Evolutionary conservation across 2,888 invertebrate genomes (phyloP), one percentile per base, ranked within the genome.

Genomic region (Caenorhabditis angaria): DNA sequence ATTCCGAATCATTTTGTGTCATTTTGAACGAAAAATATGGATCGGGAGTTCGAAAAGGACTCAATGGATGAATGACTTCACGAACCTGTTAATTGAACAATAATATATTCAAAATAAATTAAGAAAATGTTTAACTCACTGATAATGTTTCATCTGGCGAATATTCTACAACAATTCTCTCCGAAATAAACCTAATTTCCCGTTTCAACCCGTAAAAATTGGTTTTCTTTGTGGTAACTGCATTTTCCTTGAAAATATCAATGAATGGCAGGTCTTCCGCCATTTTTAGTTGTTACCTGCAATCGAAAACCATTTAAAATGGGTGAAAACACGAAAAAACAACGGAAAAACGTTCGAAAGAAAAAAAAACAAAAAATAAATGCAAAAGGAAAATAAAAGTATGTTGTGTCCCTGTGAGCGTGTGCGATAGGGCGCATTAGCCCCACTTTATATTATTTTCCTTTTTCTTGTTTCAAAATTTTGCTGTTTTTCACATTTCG

Each of bases 121-220:
- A 20, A 29, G 48, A 48, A 55, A 8, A n/a, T 8, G 4, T 5
- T 24, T 32, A 48, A 55, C 67, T 57, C 14, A 73, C 73, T 47
- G 73, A 68, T 0, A 73, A 27, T n/a, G 54, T 58, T 27, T 73
- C 73, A 6, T 53, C 28, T 10, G 68, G 65, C 18, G 61, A 53
- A 47, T 73, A 73, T 60, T 73, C 73, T n/a, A 53, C 65, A 53
- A 73, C 56, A 25, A 69, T 60, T n/a, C 68, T 58, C 20, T 73
- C 73, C 61, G 68, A 65, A 24, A 73, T 63, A n/a, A 73, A 62
- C 20, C 68, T 65, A 59, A 73, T 61, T 24, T 68, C 50, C 20
- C 65, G 51, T 22, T 25, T 58, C 20, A 73, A 51, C 25, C 73
- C 73, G 18, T 55, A 65, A 29, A 54, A 51, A 29, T 69, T 73